These are phyloP conservation scores for Halichoerus grypus DNA, from an alignment of 2,113 vertebrate species.

Conservation along the genomic window DNA sequence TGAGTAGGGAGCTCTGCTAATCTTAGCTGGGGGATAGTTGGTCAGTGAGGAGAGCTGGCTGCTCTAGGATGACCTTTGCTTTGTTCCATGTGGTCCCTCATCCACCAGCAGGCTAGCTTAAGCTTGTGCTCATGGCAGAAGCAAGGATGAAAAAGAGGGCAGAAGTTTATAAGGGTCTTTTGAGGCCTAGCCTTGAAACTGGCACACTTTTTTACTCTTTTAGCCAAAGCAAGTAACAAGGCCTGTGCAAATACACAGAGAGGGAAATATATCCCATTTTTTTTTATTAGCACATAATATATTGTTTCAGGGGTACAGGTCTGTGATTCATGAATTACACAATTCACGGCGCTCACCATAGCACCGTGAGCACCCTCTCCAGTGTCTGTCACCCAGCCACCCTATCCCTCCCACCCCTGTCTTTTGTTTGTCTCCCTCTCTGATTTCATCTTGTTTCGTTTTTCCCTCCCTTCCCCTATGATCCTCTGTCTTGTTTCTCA, in stretches of 20 bases:
- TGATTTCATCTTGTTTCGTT: no score
- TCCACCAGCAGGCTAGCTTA: not conserved
- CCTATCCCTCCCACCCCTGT: no score
- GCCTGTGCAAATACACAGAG: not conserved
- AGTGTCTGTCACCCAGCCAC: no score
- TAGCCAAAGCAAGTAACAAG: not conserved
- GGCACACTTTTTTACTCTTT: not conserved
- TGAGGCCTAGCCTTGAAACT: not conserved
- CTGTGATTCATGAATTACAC: no score
- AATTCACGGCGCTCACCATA: no score
- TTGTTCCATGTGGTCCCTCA: not conserved
- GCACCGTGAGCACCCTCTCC: no score
- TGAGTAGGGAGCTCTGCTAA: not conserved
- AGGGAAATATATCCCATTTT: not conserved
- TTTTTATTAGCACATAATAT: not conserved
- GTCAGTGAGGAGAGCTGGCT: not conserved
- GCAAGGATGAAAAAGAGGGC: not conserved
- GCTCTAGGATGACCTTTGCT: not conserved
- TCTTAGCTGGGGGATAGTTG: not conserved
- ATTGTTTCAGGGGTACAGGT: no score
- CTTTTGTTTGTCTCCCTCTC: no score
- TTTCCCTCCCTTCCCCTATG: no score
- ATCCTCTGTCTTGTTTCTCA: no score
- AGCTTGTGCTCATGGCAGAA: not conserved
- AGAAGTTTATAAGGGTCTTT: not conserved